Percentiles rank a stretch among this genome's conserved stretches.
phyloP scores from a whole-genome alignment of 2,113 vertebrate species.

The Tinamus guttatus region DNA sequence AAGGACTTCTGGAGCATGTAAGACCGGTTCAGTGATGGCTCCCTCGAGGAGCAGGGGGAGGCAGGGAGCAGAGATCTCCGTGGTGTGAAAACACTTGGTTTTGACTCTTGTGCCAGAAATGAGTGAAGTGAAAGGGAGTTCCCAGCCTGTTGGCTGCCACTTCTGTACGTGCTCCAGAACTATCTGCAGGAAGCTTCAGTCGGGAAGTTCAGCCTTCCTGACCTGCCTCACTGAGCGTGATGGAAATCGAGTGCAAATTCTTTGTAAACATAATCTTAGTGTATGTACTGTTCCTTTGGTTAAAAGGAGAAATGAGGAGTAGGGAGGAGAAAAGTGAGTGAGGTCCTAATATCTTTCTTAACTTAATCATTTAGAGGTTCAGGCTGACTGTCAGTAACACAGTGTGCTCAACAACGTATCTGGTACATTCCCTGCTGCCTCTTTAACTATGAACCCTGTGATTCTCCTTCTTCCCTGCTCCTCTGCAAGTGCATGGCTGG shows the following conservation, averaged over 20 bases:
- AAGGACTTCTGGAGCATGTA: background rate
- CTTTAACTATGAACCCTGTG: background rate
- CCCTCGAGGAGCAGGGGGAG: background rate
- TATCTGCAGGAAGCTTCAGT: conserved; percentile 8
- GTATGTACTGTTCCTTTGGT: background rate
- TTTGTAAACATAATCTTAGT: background rate
- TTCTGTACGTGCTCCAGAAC: background rate
- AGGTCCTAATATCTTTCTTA: background rate
- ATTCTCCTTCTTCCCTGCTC: background rate
- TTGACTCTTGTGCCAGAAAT: background rate
- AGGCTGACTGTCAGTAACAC: background rate
- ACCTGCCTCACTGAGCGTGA: background rate
- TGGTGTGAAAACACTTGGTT: background rate
- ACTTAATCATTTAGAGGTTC: background rate
- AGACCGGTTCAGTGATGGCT: background rate
- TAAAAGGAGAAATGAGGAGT: background rate
- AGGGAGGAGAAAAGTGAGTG: background rate
- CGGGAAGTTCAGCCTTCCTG: conserved; percentile 19
- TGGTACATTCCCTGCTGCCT: background rate
- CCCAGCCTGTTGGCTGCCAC: background rate
- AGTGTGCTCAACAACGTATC: background rate
- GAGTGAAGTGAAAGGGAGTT: background rate
- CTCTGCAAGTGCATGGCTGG: background rate
- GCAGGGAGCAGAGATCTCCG: background rate
- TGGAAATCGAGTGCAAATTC: background rate